Base-by-base conservation (phyloP, 2,888 invertebrate genomes). In the Phania funesta region DNA sequence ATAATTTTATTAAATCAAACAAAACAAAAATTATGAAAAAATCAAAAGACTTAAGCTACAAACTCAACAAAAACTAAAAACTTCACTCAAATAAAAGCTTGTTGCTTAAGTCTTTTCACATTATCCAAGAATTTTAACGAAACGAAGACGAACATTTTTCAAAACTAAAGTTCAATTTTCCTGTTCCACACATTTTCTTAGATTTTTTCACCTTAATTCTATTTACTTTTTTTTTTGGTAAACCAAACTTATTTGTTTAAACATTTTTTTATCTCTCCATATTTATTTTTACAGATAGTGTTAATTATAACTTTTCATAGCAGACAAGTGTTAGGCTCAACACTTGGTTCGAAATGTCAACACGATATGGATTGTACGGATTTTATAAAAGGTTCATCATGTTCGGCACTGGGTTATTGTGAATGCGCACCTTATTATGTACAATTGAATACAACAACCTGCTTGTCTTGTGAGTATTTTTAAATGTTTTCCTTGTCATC, bases 361-460 rank as follows among this genome's bases (percentile, higher is more conserved):
- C 91, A 91, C 85, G 91, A 91, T 84, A 91, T 91, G 91, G 91
- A 91, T 85, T 91, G 91, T 85, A 89, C 91, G 78, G 91, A 91
- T 87, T 90, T 90, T 85, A 90, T 91, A 84, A 91, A 90, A 87
- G 91, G 90, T 84, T 91, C 91, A 86, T 87, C 88, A 85, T 91
- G 91, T 86, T 90, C 91, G 41, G 87, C 90, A 77, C 86, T 86
- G 87, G 96, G 96, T 85, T 92, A 93, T 84, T 97, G 97, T 92
- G 93, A 94, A 78, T 97, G 97, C 91, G 94, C 95, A 90, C 95
- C 96, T 35, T 96, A 95, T 91, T 96, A 93, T 91, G 96, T 96
- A 38, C 93, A 93, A 89, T 94, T 94, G 90, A 95, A 97, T 91
- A 93, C 93, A 86, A 94, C 95, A 79, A 93, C 93, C 83, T 97